phyloP scores from a whole-genome alignment of 2,888 invertebrate genomes.

The Scaeva pyrastri region DNA sequence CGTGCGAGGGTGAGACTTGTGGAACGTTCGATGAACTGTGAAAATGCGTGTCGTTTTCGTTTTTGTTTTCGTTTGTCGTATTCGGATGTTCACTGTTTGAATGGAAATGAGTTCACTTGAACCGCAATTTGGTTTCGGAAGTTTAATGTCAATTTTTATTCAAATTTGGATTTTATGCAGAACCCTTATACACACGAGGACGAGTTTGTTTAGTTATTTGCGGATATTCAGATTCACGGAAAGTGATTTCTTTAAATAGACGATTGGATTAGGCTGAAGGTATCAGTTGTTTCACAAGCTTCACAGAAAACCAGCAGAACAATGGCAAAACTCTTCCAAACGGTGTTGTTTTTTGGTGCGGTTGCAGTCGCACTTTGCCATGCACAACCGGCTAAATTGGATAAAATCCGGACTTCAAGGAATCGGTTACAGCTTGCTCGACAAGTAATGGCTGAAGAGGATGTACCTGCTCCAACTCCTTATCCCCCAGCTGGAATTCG shows the following conservation, averaged over 20 bases:
- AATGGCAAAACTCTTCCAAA: constrained; percentile 40
- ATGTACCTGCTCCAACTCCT: constrained; percentile 47
- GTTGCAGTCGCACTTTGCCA: constrained; percentile 8
- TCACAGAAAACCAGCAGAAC: constrained; percentile 21
- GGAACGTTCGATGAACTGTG: constrained; percentile 53
- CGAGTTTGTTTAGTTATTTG: neutral
- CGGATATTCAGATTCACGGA: neutral
- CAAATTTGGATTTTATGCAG: constrained; percentile 52
- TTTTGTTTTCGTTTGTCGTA: too few relatives aligned
- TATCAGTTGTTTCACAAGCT: constrained; percentile 42
- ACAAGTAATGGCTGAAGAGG: constrained; percentile 10
- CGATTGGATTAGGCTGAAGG: neutral
- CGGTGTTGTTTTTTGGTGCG: neutral
- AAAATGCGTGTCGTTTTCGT: constrained; percentile 17
- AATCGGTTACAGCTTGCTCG: constrained; percentile 28
- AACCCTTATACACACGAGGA: constrained; percentile 36
- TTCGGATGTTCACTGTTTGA: constrained; percentile 2
- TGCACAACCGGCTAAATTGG: constrained; percentile 7
- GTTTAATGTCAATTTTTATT: constrained; percentile 39
- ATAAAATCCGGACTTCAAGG: neutral
- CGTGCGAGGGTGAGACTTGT: constrained; percentile 45
- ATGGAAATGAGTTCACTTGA: constrained; percentile 28
- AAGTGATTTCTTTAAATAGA: constrained; percentile 61
- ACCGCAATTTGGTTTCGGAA: constrained; percentile 5
- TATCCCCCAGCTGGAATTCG: constrained; percentile 58